A percentile compares a stretch with the other conserved stretches of the same genome.
Conservation (phyloP, 2,888 invertebrate species). For the Drosophila setosimentum region DNA sequence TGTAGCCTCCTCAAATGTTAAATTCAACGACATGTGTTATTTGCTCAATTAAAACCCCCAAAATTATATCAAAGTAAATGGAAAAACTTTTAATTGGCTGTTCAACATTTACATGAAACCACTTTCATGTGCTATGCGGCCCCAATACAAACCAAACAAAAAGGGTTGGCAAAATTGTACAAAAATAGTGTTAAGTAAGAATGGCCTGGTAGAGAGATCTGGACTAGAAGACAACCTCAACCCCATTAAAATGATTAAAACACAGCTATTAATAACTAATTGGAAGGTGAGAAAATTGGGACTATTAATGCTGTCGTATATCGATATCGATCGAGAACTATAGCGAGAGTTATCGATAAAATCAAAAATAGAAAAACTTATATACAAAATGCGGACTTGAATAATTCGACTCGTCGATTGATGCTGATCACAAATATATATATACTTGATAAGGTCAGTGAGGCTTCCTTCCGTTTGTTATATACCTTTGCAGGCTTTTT, state of each 20-base stretch:
- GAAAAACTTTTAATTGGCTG: conserved; percentile 23
- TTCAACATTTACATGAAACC: neutral
- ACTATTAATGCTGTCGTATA: neutral
- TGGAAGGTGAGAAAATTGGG: neutral
- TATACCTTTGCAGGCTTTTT: neutral
- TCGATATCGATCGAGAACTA: neutral
- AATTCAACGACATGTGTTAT: neutral
- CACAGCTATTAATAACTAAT: neutral
- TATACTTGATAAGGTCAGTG: too few species aligned
- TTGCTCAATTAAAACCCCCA: neutral
- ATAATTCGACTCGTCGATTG: neutral
- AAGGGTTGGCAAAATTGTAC: neutral
- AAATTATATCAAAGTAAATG: neutral
- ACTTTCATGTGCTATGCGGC: neutral
- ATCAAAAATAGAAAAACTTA: too few species aligned
- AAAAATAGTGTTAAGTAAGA: neutral
- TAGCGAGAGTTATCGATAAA: neutral
- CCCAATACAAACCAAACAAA: neutral
- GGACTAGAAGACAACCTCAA: neutral
- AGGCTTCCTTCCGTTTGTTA: neutral
- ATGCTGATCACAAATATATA: neutral
- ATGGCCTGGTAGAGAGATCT: neutral
- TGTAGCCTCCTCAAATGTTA: conserved; percentile 43
- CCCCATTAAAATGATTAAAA: neutral
- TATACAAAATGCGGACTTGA: too few species aligned